Evolutionary conservation across 2,888 invertebrate species (phyloP).

Genomic region (Busseola fusca): DNA sequence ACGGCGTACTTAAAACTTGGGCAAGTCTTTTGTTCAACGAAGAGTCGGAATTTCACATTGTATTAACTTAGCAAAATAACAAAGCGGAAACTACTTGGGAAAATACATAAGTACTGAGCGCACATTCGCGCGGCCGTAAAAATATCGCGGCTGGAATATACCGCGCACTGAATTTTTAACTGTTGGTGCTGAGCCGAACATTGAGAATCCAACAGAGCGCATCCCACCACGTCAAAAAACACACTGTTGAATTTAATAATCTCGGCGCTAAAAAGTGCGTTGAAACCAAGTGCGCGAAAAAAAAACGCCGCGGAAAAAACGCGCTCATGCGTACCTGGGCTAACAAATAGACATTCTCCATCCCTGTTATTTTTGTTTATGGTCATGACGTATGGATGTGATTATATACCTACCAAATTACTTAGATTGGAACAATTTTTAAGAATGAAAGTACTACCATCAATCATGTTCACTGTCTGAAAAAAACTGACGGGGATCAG

Average conservation of each 20-base stretch:
- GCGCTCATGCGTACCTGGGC: not conserved
- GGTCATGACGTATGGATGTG: not conserved
- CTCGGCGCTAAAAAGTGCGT: not conserved
- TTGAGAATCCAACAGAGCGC: not conserved
- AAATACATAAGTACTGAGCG: slow-evolving; percentile 2
- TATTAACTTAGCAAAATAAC: slow-evolving; percentile 14
- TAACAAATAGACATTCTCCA: not conserved
- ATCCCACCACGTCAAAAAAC: not conserved
- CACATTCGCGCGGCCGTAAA: not conserved
- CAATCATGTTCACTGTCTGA: slow-evolving; percentile 25
- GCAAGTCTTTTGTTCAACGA: slow-evolving; percentile 24
- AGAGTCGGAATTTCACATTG: slow-evolving; percentile 11
- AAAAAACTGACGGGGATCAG: slow-evolving; percentile 26
- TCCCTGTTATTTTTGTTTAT: slow-evolving; percentile 6
- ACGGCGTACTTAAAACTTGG: slow-evolving; percentile 23
- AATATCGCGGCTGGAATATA: not conserved
- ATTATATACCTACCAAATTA: slow-evolving; percentile 17
- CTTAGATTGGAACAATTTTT: slow-evolving; percentile 22
- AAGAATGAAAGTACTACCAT: slow-evolving; percentile 24
- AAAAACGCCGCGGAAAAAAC: not conserved
- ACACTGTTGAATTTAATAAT: too few relatives aligned
- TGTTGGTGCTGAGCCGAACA: not conserved
- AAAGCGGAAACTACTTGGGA: not conserved
- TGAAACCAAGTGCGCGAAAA: not conserved
- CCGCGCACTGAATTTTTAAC: not conserved